These are phyloP conservation scores for Ceratina japonica DNA, from an alignment of 1,140 invertebrate species.

Conservation along the genomic window DNA sequence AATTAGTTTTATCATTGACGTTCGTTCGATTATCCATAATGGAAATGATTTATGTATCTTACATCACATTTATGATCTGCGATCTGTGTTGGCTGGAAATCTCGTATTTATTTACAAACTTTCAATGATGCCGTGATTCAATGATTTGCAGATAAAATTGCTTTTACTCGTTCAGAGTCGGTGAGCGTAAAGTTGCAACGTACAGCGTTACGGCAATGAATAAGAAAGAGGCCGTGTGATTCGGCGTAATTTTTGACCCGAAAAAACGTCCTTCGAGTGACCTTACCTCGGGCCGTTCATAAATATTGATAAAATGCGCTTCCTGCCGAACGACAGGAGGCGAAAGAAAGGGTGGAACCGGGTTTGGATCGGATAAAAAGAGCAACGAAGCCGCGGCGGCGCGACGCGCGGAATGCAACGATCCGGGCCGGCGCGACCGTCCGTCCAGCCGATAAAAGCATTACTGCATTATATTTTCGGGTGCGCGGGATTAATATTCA, in stretches of 20 bases:
- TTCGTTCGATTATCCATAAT: no score
- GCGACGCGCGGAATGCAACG: slow-evolving; percentile 33
- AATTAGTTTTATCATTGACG: no score
- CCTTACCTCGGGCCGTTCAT: slow-evolving; percentile 70
- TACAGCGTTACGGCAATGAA: no score
- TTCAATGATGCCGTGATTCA: no score
- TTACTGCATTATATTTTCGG: slow-evolving; percentile 68
- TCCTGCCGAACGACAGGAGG: slow-evolving; percentile 54
- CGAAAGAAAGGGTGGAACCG: slow-evolving; percentile 52
- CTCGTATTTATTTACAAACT: no score
- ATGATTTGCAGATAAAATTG: no score
- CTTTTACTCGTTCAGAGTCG: no score
- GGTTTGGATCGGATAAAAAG: slow-evolving; percentile 54
- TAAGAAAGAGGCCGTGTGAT: neutral
- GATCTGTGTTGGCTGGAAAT: no score
- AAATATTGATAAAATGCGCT: slow-evolving; percentile 70
- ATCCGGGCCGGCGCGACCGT: slow-evolving; percentile 32
- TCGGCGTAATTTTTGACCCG: slow-evolving; percentile 27
- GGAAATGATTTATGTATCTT: no score
- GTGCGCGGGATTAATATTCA: slow-evolving; percentile 70
- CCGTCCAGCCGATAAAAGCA: slow-evolving; percentile 52
- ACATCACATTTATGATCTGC: no score
- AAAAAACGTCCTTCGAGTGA: slow-evolving; percentile 65
- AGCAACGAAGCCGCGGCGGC: slow-evolving; percentile 1
- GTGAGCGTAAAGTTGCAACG: no score